Base-by-base conservation (phyloP, 1,140 invertebrate genomes). In the Druon quercuslanigerum region DNA sequence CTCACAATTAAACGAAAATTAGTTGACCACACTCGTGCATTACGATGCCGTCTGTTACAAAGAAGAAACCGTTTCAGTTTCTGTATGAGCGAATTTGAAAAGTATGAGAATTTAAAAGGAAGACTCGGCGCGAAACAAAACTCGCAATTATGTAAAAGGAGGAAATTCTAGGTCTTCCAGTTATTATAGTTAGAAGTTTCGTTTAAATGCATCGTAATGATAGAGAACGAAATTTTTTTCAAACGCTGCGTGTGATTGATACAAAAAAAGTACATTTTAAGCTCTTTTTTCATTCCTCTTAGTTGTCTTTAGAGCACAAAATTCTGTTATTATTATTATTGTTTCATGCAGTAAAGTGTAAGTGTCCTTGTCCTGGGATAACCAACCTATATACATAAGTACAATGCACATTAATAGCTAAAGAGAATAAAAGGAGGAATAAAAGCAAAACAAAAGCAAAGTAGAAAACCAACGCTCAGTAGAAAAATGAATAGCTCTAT, bases 401-500 rank as follows among this genome's bases (percentile, higher is more conserved):
- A 66, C 14, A n/a, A 19, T 73, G 13, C 52, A 81, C 57, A 46
- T 40, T 52, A n/a, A 19, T 50, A 20, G 11, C 50, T 50, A 19
- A 17, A 51, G 50, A 74, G 56, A 51, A 51, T 0, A 1, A 11
- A 25, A 71, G 51, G 66, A 54, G 56, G 52, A 72, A 74, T 71
- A 40, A 74, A 40, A 46, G 54, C 16, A 56, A 71, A 66, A 54
- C 75, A 74, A 78, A 66, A 75, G 54, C 17, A 76, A 52, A 72
- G 57, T 79, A 74, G 77, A 79, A 85, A 75, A 77, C 73, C 50
- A 70, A 72, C 54, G 54, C 52, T 12, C 72, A 77, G 78, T 57
- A 80, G 82, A 85, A 83, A 86, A 88, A 89, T 84, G 83, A 84
- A 90, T 88, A 82, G 87, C 86, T 89, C 84, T 87, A 90, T 90